Conservation (phyloP, 2,888 invertebrate species). For the Pinctada fucata region DNA sequence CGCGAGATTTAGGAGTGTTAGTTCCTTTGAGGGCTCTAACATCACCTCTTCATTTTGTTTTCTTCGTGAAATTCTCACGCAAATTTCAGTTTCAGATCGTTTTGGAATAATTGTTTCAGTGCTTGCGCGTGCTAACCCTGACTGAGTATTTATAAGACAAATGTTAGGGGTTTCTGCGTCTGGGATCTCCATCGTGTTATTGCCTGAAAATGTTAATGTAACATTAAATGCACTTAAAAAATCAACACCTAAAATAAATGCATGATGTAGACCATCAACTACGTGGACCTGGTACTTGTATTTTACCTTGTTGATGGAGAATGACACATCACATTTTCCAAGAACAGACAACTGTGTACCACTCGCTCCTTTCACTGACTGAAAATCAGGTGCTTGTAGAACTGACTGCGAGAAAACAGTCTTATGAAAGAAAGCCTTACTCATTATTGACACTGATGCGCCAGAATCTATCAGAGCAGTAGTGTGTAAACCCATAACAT, state of each 20-base stretch:
- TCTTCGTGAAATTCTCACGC: neutral
- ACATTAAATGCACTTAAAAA: neutral
- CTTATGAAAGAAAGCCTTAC: no score
- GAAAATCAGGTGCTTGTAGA: slow-evolving; percentile 5
- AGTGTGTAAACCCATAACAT: no score
- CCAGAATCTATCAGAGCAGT: no score
- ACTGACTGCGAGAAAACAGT: no score
- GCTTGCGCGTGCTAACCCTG: slow-evolving; percentile 4
- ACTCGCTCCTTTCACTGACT: slow-evolving; percentile 2
- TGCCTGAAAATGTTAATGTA: neutral
- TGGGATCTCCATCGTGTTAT: neutral
- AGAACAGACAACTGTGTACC: neutral
- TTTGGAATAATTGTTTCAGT: slow-evolving; percentile 8
- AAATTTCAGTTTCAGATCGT: neutral
- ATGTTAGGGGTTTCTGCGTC: neutral
- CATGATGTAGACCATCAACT: neutral
- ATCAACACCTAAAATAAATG: neutral
- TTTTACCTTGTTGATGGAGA: neutral
- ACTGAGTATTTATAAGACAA: neutral
- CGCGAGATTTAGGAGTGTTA: slow-evolving; percentile 8
- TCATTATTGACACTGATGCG: no score
- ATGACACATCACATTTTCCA: neutral
- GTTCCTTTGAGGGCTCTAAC: slow-evolving; percentile 16
- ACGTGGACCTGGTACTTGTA: neutral
- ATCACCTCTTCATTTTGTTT: neutral